phyloP scores from a whole-genome alignment of 2,888 invertebrate species.

The Zelleria hepariella region DNA sequence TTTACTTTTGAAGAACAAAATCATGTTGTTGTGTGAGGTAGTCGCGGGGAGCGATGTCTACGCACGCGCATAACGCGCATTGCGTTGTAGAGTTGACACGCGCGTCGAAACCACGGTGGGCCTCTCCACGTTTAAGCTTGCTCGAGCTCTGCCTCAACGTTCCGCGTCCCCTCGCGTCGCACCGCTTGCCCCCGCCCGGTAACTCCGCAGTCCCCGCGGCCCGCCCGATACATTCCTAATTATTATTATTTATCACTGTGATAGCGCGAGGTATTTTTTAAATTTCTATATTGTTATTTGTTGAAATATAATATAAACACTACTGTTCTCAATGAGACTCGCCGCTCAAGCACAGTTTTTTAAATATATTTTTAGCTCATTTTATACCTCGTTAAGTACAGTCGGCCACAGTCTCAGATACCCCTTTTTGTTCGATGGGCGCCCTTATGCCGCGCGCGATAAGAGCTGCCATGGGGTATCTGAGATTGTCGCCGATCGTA shows the following conservation, averaged over 20 bases:
- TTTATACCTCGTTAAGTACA: no score
- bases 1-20: no score
- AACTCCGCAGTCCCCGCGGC: conserved; percentile 10
- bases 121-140: conserved; percentile 44
- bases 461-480: no score
- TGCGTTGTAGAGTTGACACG: conserved; percentile 62
- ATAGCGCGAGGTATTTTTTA: conserved; percentile 30
- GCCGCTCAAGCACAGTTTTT: no score
- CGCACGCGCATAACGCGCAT: conserved; percentile 47
- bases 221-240: conserved; percentile 22
- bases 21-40: no score
- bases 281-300: conserved; percentile 28
- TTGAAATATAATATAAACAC: background rate
- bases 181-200: conserved; percentile 18
- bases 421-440: no score
- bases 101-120: conserved; percentile 68
- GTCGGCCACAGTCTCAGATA: no score
- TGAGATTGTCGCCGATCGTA: no score
- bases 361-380: no score
- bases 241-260: conserved; percentile 41
- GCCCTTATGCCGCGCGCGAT: no score
- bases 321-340: background rate
- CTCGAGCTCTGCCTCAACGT: background rate
- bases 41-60: conserved; percentile 63
- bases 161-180: conserved; percentile 14